Conservation (phyloP, 2,888 invertebrate genomes). For the Amphimallon solstitiale region DNA sequence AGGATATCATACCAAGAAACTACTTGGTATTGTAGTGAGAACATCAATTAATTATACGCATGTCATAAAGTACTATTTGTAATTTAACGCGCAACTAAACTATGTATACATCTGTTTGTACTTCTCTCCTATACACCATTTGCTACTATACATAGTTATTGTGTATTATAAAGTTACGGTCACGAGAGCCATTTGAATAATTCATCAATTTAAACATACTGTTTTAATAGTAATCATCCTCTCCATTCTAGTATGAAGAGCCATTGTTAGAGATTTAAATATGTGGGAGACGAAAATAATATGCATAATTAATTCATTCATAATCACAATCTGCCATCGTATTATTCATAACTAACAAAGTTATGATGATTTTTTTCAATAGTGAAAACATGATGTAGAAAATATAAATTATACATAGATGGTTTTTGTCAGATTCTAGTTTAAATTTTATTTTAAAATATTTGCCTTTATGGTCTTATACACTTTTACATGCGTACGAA, state of each 20-base stretch:
- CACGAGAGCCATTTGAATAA: slow-evolving; percentile 3
- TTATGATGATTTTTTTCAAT: neutral
- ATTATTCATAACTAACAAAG: neutral
- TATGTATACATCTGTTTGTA: neutral
- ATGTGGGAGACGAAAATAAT: neutral
- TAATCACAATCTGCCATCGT: neutral
- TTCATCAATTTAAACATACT: neutral
- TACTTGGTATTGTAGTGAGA: too few species aligned
- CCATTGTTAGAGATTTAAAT: neutral
- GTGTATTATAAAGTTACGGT: neutral
- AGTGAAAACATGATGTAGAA: neutral
- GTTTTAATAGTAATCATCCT: neutral
- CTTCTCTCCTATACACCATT: neutral
- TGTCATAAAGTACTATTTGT: neutral
- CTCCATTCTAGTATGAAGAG: neutral
- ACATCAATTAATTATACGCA: too few species aligned
- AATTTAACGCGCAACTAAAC: neutral
- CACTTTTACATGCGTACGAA: too few species aligned
- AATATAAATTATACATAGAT: too few species aligned
- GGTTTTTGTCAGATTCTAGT: too few species aligned
- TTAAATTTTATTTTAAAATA: too few species aligned
- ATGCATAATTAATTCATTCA: neutral
- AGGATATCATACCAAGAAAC: too few species aligned
- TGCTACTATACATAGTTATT: neutral
- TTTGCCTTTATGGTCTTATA: too few species aligned